Evolutionary conservation across 1,140 invertebrate species (phyloP), one percentile per base, ranked within the genome.

Genomic region (Helicoverpa zea): DNA sequence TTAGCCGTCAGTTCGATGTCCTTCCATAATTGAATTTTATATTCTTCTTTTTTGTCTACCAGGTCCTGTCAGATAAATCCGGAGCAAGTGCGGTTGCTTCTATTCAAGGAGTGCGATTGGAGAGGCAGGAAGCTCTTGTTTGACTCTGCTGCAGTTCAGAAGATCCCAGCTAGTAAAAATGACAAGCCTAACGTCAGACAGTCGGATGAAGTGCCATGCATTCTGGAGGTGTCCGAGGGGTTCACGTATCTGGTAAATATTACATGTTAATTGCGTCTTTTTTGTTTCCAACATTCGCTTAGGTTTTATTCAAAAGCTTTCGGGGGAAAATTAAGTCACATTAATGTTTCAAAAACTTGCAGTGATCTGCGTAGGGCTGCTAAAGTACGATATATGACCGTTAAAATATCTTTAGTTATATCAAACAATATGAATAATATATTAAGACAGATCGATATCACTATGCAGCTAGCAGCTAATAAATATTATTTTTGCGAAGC

Each of bases 101-200:
- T 98, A 78, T 98, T 98, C 93, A 96, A 97, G 84, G 98, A 99
- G 94, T 98, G 97, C 91, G 98, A 98, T 87, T 96, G 96, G 88
- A 96, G 97, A 81, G 98, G 97, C 13, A 95, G 97, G 77, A 97
- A 97, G 86, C 94, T 98, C 18, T 95, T 98, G 10, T 98, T 98
- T 93, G 98, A 99, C 95, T 98, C 98, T 5, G 96, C 97, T 83
- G 96, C 97, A 35, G 95, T 97, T 86, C 95, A 97, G 79, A 97
- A 95, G 89, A 91, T 96, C 12, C 86, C 94, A 29, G 83, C 94
- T 2, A 85, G 86, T 52, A 89, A 94, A 86, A 88, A 92, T 92
- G 91, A 92, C 72, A 90, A 89, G 79, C 88, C 89, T 66, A 84
- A 87, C 30, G 79, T 87, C 66, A 82, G 82, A 79, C 82, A 90